Conservation (phyloP, 2,888 invertebrate species). For the Leistus spinibarbis region DNA sequence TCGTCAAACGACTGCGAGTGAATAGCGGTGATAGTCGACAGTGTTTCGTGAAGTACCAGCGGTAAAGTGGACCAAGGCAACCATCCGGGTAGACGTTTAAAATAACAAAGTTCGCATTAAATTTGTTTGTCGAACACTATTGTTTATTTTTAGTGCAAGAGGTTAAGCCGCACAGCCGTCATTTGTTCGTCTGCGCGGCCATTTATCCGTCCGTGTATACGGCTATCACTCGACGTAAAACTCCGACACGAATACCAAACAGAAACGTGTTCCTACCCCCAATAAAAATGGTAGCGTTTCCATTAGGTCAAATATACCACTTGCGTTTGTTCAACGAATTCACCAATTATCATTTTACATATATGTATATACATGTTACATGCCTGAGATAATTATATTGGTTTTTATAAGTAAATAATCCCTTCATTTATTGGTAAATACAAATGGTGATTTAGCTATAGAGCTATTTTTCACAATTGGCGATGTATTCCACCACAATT, state of each 20-base stretch:
- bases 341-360: neutral
- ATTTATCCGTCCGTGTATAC: neutral
- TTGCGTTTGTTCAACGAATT: neutral
- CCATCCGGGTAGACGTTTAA: slow-evolving; percentile 30
- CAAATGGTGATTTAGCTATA: too few species aligned
- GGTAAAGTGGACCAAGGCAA: slow-evolving; percentile 17
- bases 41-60: slow-evolving; percentile 1
- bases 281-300: slow-evolving; percentile 13
- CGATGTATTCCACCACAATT: too few species aligned
- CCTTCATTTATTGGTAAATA: too few species aligned
- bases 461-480: too few species aligned
- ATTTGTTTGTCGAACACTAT: slow-evolving; percentile 36
- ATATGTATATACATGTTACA: too few species aligned
- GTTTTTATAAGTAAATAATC: too few species aligned
- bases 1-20: neutral
- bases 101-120: slow-evolving; percentile 37
- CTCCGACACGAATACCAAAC: slow-evolving; percentile 22
- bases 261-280: slow-evolving; percentile 22
- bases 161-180: neutral
- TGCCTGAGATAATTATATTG: too few species aligned
- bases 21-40: neutral
- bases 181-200: neutral
- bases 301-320: neutral
- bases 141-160: slow-evolving; percentile 35
- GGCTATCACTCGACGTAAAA: slow-evolving; percentile 29